Percentiles rank a stretch among this genome's conserved stretches.
Conservation (phyloP, 2,113 vertebrate species). For the Excalfactoria chinensis region DNA sequence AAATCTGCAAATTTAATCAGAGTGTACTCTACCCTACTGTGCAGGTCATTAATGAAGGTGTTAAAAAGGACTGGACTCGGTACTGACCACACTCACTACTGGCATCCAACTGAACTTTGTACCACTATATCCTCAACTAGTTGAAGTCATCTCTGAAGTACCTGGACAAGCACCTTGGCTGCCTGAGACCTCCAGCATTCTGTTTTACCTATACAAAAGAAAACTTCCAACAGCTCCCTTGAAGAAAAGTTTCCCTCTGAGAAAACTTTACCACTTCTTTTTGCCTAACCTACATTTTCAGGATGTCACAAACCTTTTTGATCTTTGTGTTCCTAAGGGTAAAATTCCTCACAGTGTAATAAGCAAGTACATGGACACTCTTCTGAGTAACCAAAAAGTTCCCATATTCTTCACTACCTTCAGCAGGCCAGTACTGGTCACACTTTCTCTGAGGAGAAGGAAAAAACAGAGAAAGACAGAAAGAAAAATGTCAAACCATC, state of each 20-base stretch:
- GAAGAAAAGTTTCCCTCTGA: background rate
- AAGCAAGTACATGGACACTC: constrained; percentile 84
- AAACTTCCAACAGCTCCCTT: background rate
- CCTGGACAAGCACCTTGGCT: background rate
- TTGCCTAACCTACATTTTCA: background rate
- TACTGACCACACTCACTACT: background rate
- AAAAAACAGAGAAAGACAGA: background rate
- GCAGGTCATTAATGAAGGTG: background rate
- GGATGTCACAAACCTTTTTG: constrained; percentile 85
- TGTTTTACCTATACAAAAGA: background rate
- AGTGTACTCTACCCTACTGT: background rate
- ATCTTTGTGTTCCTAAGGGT: constrained; percentile 86
- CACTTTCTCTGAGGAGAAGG: constrained; percentile 88
- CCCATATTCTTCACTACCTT: constrained; percentile 92
- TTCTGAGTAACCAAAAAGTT: constrained; percentile 89
- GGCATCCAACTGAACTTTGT: background rate
- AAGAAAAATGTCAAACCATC: background rate
- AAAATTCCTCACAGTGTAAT: constrained; percentile 93
- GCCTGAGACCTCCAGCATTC: background rate
- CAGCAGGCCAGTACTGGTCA: constrained; percentile 95
- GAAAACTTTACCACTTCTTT: background rate
- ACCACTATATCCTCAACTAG: background rate
- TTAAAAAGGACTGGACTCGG: background rate
- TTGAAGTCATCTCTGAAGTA: background rate
- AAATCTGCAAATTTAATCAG: background rate